Percentiles rank a stretch among this genome's conserved stretches.
Conservation (phyloP, 2,888 invertebrate species). For the Celastrina argiolus region DNA sequence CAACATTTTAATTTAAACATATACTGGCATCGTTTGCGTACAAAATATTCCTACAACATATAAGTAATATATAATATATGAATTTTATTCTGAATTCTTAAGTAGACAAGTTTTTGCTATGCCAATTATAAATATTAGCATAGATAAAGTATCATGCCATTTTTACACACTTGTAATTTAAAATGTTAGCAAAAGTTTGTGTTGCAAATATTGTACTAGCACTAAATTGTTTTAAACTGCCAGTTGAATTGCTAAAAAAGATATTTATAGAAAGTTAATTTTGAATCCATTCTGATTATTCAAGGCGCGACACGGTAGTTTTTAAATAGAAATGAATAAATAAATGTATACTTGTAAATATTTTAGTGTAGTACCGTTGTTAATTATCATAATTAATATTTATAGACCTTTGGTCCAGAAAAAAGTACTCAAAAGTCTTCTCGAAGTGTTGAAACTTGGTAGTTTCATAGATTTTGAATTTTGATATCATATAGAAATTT, state of each 20-base stretch:
- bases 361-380: too few relatives aligned
- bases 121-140: conserved; percentile 5
- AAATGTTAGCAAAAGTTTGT: neutral
- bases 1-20: neutral
- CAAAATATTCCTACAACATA: neutral
- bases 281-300: neutral
- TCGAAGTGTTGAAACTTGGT: too few relatives aligned
- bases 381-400: too few relatives aligned
- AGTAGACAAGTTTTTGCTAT: neutral
- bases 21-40: neutral
- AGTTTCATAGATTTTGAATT: too few relatives aligned
- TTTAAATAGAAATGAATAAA: neutral
- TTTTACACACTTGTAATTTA: neutral
- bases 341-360: too few relatives aligned
- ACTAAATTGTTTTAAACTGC: neutral
- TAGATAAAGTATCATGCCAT: neutral
- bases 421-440: too few relatives aligned
- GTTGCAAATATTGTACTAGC: neutral
- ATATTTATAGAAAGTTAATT: neutral
- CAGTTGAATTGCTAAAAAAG: neutral
- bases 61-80: neutral
- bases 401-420: too few relatives aligned
- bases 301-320: neutral
- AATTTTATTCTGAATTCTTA: neutral
- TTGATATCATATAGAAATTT: too few relatives aligned